Conservation (phyloP, 2,797 vertebrate species). For the Mus spretus region DNA sequence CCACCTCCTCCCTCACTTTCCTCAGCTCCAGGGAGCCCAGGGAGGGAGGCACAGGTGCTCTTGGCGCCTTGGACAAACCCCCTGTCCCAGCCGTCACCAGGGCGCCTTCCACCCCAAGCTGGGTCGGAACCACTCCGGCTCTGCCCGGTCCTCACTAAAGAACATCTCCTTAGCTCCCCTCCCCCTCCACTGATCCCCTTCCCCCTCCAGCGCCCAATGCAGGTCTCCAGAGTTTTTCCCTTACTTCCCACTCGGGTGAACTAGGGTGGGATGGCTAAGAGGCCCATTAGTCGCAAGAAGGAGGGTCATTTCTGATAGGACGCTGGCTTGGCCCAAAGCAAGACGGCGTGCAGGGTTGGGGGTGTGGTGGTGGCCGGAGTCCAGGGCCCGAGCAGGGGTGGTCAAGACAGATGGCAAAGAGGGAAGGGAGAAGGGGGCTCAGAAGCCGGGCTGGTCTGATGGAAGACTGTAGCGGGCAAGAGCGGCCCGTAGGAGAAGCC, state of each 20-base stretch:
- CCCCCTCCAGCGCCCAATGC: constrained; percentile 65
- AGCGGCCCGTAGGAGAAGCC: constrained; percentile 36
- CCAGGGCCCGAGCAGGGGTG: constrained; percentile 56
- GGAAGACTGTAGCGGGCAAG: neutral
- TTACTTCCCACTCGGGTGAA: constrained; percentile 77
- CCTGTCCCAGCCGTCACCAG: constrained; percentile 29
- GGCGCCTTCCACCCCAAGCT: neutral
- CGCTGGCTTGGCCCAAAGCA: constrained; percentile 39
- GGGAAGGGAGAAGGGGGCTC: neutral
- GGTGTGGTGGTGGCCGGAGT: constrained; percentile 61
- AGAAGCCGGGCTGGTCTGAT: constrained; percentile 2
- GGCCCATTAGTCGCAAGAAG: constrained; percentile 16
- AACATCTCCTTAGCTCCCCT: constrained; percentile 45
- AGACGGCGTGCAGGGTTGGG: constrained; percentile 41
- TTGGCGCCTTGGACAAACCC: constrained; percentile 40
- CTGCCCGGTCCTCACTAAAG: constrained; percentile 17
- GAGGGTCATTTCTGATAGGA: constrained; percentile 64
- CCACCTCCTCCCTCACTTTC: constrained; percentile 74
- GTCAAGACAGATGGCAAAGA: constrained; percentile 51
- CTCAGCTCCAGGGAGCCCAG: constrained; percentile 61
- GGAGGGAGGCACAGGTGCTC: constrained; percentile 77
- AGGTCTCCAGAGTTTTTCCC: constrained; percentile 78
- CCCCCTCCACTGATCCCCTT: neutral
- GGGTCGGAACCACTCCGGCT: neutral
- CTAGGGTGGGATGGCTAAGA: constrained; percentile 51